A percentile compares a stretch with the other conserved stretches of the same genome.
These are phyloP conservation scores for Ochotona princeps DNA, from an alignment of 2,113 vertebrate genomes.

Conservation along the genomic window DNA sequence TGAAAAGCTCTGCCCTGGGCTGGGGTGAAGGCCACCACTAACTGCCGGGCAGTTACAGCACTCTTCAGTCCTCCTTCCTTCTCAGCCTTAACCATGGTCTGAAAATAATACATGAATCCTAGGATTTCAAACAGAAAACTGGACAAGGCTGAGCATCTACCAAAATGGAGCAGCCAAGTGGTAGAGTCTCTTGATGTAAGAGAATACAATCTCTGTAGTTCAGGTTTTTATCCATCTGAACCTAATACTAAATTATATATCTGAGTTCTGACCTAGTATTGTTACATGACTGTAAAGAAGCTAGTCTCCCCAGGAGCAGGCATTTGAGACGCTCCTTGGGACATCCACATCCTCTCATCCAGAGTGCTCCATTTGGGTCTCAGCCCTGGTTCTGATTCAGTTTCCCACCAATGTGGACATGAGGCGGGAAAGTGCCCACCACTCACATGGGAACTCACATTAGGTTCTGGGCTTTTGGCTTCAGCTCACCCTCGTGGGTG, in stretches of 20 bases:
- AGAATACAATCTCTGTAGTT: background rate
- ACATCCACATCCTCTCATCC: no score
- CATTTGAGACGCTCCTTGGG: no score
- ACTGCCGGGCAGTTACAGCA: background rate
- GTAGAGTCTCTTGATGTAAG: background rate
- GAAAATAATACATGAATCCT: background rate
- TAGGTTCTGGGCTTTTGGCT: no score
- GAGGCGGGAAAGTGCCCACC: no score
- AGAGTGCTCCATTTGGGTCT: no score
- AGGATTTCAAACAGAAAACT: background rate
- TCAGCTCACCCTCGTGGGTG: no score
- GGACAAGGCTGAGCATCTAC: background rate
- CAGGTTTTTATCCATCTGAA: conserved; percentile 28
- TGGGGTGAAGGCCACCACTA: background rate
- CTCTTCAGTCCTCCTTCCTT: background rate
- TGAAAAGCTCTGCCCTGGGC: background rate
- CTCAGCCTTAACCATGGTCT: background rate
- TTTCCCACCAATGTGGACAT: no score
- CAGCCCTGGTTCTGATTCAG: no score
- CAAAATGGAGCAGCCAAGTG: background rate
- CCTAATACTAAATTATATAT: background rate
- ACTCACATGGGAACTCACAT: no score
- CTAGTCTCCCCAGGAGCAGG: background rate
- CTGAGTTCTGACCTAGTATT: background rate
- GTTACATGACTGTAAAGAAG: background rate